Conservation (phyloP, 1,140 invertebrate species). For the Apis cerana region DNA sequence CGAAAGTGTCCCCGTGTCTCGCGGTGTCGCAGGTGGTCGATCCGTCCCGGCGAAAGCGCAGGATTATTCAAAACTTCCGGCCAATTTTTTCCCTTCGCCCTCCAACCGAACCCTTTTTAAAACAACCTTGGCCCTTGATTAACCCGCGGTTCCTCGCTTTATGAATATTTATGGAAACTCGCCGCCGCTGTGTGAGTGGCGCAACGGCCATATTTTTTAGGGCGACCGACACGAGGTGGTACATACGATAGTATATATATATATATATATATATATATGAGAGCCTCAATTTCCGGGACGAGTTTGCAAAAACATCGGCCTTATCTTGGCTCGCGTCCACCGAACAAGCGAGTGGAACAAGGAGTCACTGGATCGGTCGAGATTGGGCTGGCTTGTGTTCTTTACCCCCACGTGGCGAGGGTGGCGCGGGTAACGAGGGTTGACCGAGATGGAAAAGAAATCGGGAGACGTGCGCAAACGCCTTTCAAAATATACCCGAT, state of each 20-base stretch:
- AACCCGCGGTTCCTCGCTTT: slow-evolving; percentile 47
- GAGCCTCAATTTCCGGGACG: slow-evolving; percentile 51
- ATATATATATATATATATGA: slow-evolving; percentile 7
- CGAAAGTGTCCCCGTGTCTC: neutral
- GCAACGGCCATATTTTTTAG: slow-evolving; percentile 33
- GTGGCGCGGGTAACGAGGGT: neutral
- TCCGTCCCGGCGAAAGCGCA: slow-evolving; percentile 14
- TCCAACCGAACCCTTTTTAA: slow-evolving; percentile 38
- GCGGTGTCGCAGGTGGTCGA: slow-evolving; percentile 24
- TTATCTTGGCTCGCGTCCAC: slow-evolving; percentile 56
- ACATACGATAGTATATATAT: no score
- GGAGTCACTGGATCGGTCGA: neutral
- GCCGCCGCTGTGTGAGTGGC: no score
- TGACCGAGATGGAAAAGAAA: neutral
- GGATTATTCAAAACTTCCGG: slow-evolving; percentile 46
- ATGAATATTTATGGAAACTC: slow-evolving; percentile 58
- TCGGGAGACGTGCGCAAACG: no score
- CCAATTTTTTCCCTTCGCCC: slow-evolving; percentile 27
- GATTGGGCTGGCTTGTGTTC: neutral
- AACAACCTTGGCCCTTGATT: slow-evolving; percentile 54
- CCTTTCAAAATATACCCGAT: neutral
- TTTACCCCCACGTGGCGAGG: neutral
- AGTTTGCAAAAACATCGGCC: slow-evolving; percentile 46
- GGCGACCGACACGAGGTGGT: no score
- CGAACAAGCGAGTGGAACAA: slow-evolving; percentile 11